Conservation (phyloP, 2,113 vertebrate genomes). For the Caranx melampygus region DNA sequence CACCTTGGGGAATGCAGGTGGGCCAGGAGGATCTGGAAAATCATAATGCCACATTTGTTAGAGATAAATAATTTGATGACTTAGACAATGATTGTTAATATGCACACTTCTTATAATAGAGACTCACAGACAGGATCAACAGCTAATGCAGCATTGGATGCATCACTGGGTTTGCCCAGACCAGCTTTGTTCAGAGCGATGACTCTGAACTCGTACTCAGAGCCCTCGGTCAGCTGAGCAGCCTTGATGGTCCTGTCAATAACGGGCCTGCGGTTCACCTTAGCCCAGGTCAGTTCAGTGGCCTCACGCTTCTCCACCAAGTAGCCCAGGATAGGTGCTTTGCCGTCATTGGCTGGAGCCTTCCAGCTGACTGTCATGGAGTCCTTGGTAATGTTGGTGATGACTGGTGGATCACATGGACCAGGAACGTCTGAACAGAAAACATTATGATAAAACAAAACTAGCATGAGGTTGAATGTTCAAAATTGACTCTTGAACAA, state of each 20-base stretch:
- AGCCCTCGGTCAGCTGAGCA: constrained; percentile 91
- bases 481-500: neutral
- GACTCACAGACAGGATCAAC: constrained; percentile 96
- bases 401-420: constrained; percentile 93
- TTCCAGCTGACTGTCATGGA: constrained; percentile 99
- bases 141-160: constrained; percentile 91
- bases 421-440: constrained; percentile 91
- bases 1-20: constrained; percentile 96
- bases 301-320: constrained; percentile 96
- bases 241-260: constrained; percentile 97
- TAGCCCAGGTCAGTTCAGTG: constrained; percentile 92
- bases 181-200: constrained; percentile 97
- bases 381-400: constrained; percentile 95
- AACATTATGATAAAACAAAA: neutral
- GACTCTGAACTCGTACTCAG: constrained; percentile 97
- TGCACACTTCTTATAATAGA: neutral
- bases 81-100: neutral
- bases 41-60: neutral
- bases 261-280: constrained; percentile 94
- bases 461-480: neutral
- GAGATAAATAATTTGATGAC: neutral
- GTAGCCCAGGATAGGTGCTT: constrained; percentile 93
- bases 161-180: constrained; percentile 94
- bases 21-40: constrained; percentile 94
- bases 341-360: constrained; percentile 93